Percentiles rank a stretch among this genome's conserved stretches.
Evolutionary conservation across 1,140 invertebrate species (phyloP).

Genomic region (Thaumetopoea pityocampa): DNA sequence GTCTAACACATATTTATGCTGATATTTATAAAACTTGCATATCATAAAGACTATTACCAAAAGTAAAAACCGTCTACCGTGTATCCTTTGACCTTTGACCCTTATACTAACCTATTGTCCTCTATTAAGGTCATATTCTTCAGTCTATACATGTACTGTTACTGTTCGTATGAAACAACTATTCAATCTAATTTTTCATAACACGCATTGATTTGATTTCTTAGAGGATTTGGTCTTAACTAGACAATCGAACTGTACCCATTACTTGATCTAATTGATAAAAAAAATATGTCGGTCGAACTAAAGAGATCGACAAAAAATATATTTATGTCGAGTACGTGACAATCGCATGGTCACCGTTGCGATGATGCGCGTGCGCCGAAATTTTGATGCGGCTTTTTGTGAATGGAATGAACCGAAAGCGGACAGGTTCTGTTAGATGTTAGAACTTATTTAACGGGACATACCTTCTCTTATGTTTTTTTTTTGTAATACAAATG

Average conservation of each 20-base stretch:
- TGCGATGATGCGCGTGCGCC: slow-evolving; percentile 42
- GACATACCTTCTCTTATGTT: slow-evolving; percentile 37
- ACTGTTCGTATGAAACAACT: slow-evolving; percentile 13
- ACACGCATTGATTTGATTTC: slow-evolving; percentile 10
- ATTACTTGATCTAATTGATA: slow-evolving; percentile 14
- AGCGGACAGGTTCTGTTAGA: slow-evolving; percentile 46
- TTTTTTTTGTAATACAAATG: slow-evolving; percentile 26
- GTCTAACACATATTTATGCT: too few species aligned
- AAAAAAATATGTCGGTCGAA: slow-evolving; percentile 13
- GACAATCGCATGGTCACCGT: slow-evolving; percentile 34
- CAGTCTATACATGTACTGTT: slow-evolving; percentile 7
- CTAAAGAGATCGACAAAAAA: slow-evolving; percentile 8
- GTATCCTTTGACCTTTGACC: too few species aligned
- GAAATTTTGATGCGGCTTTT: slow-evolving; percentile 47
- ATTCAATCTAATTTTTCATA: slow-evolving; percentile 10
- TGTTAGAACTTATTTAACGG: slow-evolving; percentile 65
- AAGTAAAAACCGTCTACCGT: too few species aligned
- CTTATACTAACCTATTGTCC: background rate
- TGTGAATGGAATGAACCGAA: slow-evolving; percentile 62
- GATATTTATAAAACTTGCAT: too few species aligned
- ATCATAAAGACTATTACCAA: too few species aligned
- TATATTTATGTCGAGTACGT: slow-evolving; percentile 25
- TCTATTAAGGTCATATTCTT: background rate
- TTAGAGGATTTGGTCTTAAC: too few species aligned
- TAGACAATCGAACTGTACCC: slow-evolving; percentile 9